phyloP scores from a whole-genome alignment of 2,888 invertebrate genomes.

The Galerucella pusilla region DNA sequence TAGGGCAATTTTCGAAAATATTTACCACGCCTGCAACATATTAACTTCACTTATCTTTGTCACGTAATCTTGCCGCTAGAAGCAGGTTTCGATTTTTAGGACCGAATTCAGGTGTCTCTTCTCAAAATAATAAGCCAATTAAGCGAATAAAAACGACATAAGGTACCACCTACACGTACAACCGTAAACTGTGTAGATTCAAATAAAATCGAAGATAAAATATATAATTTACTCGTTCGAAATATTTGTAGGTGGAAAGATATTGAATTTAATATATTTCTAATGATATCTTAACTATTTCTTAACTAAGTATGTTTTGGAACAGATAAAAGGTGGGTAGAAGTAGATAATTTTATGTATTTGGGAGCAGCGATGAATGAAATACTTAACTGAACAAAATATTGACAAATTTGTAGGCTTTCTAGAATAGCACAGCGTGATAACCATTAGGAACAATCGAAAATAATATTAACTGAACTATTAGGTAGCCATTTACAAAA shows the following conservation, averaged over 20 bases:
- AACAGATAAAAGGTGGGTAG: too few relatives aligned
- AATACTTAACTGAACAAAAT: not conserved
- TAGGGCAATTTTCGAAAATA: not conserved
- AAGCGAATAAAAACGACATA: constrained; percentile 32
- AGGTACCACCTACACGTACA: constrained; percentile 35
- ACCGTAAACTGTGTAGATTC: constrained; percentile 9
- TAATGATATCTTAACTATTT: too few relatives aligned
- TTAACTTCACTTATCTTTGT: constrained; percentile 20
- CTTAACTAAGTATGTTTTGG: too few relatives aligned
- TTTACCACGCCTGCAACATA: constrained; percentile 1
- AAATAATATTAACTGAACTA: not conserved
- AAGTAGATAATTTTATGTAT: too few relatives aligned
- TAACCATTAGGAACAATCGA: not conserved
- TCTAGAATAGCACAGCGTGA: not conserved
- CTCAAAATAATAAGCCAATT: constrained; percentile 43
- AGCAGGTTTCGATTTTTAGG: constrained; percentile 36
- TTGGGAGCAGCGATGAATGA: too few relatives aligned
- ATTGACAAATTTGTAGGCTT: not conserved
- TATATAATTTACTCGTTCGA: not conserved
- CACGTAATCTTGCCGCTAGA: constrained; percentile 34
- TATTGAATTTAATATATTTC: not conserved
- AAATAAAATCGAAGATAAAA: constrained; percentile 16
- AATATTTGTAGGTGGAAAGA: not conserved
- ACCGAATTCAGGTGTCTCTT: constrained; percentile 37
- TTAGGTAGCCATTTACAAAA: constrained; percentile 7